Conservation (phyloP, 2,797 vertebrate species). For the Tragelaphus eurycerus region DNA sequence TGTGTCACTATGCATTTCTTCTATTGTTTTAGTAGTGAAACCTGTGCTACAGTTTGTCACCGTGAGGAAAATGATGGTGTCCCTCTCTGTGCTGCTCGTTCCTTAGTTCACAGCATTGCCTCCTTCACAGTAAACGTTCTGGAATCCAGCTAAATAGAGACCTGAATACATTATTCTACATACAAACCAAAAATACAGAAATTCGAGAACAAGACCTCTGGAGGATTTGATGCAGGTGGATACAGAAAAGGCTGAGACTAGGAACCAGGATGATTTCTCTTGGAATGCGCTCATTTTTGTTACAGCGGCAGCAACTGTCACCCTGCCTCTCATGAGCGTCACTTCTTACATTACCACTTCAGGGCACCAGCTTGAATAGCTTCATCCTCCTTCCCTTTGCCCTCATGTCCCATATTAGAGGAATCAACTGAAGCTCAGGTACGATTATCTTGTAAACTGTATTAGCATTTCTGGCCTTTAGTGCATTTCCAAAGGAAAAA, state of each 20-base stretch:
- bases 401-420: background rate
- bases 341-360: background rate
- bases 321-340: background rate
- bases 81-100: too few species aligned
- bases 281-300: background rate
- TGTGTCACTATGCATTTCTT: background rate
- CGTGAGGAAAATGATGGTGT: background rate
- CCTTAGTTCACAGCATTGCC: background rate
- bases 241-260: too few species aligned
- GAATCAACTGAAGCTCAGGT: background rate
- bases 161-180: background rate
- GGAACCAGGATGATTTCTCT: background rate
- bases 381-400: background rate
- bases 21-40: background rate
- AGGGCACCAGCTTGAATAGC: background rate
- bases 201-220: background rate
- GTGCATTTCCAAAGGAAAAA: background rate
- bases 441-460: background rate
- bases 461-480: slow-evolving; percentile 4
- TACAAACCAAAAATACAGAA: background rate
- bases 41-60: background rate
- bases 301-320: background rate
- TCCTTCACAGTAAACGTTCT: background rate
- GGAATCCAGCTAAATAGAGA: background rate
- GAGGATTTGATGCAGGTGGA: background rate